A percentile compares a stretch with the other conserved stretches of the same genome.
phyloP scores from a whole-genome alignment of 92 coral and sea anemone genomes.

The Galaxea fascicularis region DNA sequence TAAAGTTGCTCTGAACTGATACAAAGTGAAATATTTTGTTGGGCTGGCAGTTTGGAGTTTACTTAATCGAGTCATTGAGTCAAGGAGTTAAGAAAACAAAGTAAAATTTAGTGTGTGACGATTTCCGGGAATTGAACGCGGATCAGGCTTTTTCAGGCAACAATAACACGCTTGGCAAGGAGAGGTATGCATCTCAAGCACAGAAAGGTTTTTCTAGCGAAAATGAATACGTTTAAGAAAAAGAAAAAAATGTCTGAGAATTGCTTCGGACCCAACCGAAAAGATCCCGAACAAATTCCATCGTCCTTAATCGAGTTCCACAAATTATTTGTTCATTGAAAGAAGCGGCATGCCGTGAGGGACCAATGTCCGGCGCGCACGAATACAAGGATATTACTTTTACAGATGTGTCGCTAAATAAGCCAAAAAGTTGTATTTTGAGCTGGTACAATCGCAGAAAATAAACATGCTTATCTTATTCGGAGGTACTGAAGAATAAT shows the following conservation, averaged over 20 bases:
- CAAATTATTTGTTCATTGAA: conserved; percentile 27
- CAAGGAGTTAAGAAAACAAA: background rate
- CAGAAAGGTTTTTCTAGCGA: background rate
- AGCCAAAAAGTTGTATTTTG: conserved; percentile 27
- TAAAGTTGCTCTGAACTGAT: background rate
- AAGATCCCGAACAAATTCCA: background rate
- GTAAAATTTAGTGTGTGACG: background rate
- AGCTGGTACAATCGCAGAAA: background rate
- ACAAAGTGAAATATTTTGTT: background rate
- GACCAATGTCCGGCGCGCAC: conserved; percentile 13
- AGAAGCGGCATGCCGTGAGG: conserved; percentile 40
- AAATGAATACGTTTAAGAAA: background rate
- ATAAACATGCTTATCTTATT: conserved; percentile 12
- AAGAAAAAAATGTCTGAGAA: background rate
- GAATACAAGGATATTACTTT: conserved; percentile 51
- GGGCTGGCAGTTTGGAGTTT: background rate
- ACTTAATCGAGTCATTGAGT: background rate
- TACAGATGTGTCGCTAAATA: conserved; percentile 70
- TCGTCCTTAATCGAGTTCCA: conserved; percentile 7
- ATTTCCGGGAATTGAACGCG: conserved; percentile 8
- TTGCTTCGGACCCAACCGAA: background rate
- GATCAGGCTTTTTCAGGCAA: conserved; percentile 1
- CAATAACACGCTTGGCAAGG: background rate
- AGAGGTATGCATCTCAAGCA: background rate
- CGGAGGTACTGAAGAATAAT: background rate